A percentile compares a stretch with the other conserved stretches of the same genome.
These are phyloP conservation scores for Pycnonotus jocosus DNA, from an alignment of 2,113 vertebrate genomes.

Conservation along the genomic window DNA sequence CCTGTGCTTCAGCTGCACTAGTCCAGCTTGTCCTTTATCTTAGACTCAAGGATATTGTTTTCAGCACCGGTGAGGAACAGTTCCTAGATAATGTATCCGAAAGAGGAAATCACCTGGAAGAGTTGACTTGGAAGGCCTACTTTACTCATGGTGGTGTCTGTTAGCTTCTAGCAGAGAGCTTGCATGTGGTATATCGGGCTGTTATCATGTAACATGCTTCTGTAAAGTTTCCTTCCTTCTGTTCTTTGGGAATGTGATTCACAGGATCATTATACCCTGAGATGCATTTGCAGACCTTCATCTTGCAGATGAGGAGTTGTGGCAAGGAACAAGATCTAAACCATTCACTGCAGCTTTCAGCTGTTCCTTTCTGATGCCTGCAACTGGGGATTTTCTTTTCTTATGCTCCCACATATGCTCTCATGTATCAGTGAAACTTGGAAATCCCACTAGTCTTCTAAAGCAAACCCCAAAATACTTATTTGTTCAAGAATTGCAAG, in stretches of 20 bases:
- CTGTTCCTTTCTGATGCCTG: background rate
- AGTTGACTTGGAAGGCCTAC: background rate
- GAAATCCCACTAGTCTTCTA: background rate
- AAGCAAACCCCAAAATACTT: background rate
- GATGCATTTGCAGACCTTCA: background rate
- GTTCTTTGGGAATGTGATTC: background rate
- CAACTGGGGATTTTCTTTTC: background rate
- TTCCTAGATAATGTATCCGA: background rate
- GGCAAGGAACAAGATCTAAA: background rate
- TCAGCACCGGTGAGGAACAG: background rate
- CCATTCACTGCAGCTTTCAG: background rate
- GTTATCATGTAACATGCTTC: fast-evolving
- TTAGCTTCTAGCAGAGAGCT: background rate
- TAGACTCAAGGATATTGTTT: background rate
- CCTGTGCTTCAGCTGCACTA: fast-evolving
- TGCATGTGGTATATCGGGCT: background rate
- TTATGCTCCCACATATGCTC: background rate
- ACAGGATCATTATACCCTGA: background rate
- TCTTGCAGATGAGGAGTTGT: background rate
- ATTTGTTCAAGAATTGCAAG: background rate
- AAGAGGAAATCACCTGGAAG: background rate
- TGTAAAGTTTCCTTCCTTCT: background rate
- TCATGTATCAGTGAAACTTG: background rate
- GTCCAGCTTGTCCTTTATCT: background rate
- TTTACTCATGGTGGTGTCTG: background rate